phyloP scores from a whole-genome alignment of 2,888 invertebrate genomes.

The Prenolepis imparis region DNA sequence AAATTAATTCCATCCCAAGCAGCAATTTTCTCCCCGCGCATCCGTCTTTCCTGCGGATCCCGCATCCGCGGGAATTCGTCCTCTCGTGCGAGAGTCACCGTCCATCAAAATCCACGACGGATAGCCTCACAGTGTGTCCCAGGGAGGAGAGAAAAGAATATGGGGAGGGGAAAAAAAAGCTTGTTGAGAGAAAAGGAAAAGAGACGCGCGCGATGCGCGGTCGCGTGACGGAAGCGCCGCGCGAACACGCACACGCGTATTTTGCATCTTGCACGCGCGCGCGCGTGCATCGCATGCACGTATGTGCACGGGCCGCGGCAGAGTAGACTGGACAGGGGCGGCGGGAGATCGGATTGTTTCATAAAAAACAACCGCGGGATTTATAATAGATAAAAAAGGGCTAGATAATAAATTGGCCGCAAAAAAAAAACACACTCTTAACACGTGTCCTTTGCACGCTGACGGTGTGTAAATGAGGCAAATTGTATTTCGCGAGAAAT shows the following conservation, averaged over 20 bases:
- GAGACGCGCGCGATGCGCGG: slow-evolving; percentile 52
- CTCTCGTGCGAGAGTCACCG: slow-evolving; percentile 64
- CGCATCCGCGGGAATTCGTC: slow-evolving; percentile 69
- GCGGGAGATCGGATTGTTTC: slow-evolving; percentile 19
- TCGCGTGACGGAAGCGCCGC: slow-evolving; percentile 83
- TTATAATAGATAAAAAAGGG: slow-evolving; percentile 7
- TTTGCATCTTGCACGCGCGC: slow-evolving; percentile 63
- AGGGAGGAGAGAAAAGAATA: slow-evolving; percentile 10
- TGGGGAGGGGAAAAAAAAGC: slow-evolving; percentile 25
- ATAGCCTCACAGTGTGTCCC: slow-evolving; percentile 5
- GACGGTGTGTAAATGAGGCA: not conserved
- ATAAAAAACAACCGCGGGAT: slow-evolving; percentile 11
- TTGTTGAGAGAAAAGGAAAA: slow-evolving; percentile 47
- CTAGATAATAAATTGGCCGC: slow-evolving; percentile 37
- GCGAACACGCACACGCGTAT: slow-evolving; percentile 66
- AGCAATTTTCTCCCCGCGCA: slow-evolving; percentile 61
- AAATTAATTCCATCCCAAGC: slow-evolving; percentile 54
- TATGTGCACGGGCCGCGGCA: not conserved
- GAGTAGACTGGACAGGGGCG: not conserved
- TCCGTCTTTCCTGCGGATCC: slow-evolving; percentile 60
- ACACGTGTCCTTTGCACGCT: slow-evolving; percentile 14
- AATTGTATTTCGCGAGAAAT: not conserved
- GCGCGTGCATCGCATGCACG: not conserved
- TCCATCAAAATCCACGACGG: slow-evolving; percentile 62
- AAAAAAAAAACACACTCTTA: too few relatives aligned